Evolutionary conservation across 2,113 vertebrate genomes (phyloP), one percentile per base, ranked within the genome.

Genomic region (Boleophthalmus pectinirostris): DNA sequence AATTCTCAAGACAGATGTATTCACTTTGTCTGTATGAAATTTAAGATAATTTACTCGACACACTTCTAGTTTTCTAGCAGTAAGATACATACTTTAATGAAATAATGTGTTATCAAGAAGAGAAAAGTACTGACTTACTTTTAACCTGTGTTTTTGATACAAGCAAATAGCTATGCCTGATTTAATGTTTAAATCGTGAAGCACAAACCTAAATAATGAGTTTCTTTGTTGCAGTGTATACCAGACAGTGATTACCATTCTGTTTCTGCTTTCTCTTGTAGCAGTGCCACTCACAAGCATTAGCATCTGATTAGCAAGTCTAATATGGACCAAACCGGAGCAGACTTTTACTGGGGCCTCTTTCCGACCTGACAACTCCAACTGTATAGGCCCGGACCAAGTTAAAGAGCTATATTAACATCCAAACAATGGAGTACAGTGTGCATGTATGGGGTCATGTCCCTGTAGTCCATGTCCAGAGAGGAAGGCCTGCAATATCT

Each of bases 301-400:
- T 91, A 89, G 87, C 85, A 90, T 91, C 82, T 90, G 82, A 93
- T 93, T 92, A 92, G 89, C 85, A 92, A 92, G 89, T 93, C 82
- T 89, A 92, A 92, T 91, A 70, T 81, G 67, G 79, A 82, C 86
- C 81, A 87, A 82, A 78, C 77, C 18, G 45, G 66, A 72, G 74
- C 70, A 75, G 84, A 77, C 73, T 82, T 71, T 11, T 70, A n/a
- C 29, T 79, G n/a, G 81, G 66, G 60, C 69, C 60, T 74, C 13
- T 64, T 54, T 77, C 65, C 71, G 70, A 61, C 61, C 83, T 25
- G 74, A 82, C 61, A 49, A 74, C 64, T 33, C 35, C 77, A 78
- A 82, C 68, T 66, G 81, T 80, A 79, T 60, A n/a, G 71, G 66
- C 72, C 43, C 61, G 1, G 38, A 68, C 46, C 23, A 58, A 70